Percentiles rank a stretch among this genome's conserved stretches.
These are phyloP conservation scores for Cacajao melanocephalus DNA, from an alignment of 2,797 vertebrate species.

Conservation along the genomic window DNA sequence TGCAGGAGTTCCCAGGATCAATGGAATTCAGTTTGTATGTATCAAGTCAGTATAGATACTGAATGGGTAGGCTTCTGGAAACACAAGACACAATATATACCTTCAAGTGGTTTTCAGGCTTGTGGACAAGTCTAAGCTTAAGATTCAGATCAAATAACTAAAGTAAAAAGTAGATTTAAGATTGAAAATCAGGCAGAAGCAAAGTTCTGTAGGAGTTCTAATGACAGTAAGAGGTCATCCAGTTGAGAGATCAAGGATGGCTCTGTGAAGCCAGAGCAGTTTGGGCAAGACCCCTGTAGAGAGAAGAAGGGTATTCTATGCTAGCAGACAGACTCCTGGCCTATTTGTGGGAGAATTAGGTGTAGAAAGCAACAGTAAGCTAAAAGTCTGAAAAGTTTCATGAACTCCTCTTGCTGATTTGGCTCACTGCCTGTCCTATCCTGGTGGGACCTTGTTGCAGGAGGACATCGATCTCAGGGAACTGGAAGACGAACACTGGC, in stretches of 20 bases:
- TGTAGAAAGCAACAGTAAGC: not conserved
- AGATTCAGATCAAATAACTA: constrained; percentile 15
- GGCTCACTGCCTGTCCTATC: constrained; percentile 16
- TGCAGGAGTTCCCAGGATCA: not conserved
- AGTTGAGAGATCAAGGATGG: not conserved
- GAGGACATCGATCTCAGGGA: constrained; percentile 99
- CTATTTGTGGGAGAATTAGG: not conserved
- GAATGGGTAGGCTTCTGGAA: not conserved
- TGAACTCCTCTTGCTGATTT: not conserved
- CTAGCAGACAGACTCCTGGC: not conserved
- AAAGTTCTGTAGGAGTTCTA: not conserved
- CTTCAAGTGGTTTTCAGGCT: not conserved
- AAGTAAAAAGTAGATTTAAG: not conserved
- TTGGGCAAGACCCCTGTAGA: not conserved
- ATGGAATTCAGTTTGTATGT: not conserved
- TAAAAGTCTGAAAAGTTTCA: not conserved
- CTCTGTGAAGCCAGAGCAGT: not conserved
- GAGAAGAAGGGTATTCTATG: not conserved
- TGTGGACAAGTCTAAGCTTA: not conserved
- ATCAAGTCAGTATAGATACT: not conserved
- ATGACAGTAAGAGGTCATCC: not conserved
- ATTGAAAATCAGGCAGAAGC: not conserved
- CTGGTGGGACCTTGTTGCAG: constrained; percentile 81
- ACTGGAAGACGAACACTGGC: constrained; percentile 99
- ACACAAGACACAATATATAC: not conserved